Percentiles rank a stretch among this genome's conserved stretches.
Evolutionary conservation across 2,888 invertebrate species (phyloP).

Genomic region (Dorcus parallelipipedus): DNA sequence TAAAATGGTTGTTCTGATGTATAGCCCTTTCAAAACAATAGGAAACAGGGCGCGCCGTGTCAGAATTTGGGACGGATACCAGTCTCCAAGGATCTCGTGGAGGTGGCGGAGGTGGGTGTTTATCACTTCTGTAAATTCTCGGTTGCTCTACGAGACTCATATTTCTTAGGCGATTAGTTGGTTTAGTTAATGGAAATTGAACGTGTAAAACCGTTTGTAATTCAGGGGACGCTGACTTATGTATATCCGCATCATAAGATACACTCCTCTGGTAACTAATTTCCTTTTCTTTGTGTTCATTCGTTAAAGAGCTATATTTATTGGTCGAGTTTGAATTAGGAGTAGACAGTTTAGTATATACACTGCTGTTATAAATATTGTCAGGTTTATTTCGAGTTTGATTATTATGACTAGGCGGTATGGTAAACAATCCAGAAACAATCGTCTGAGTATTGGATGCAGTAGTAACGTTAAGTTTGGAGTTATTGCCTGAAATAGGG

Average conservation of each 20-base stretch:
- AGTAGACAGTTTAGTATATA: constrained; percentile 7
- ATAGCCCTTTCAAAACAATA: constrained; percentile 51
- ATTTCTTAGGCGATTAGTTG: constrained; percentile 33
- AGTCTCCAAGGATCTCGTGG: constrained; percentile 71
- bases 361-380: constrained; percentile 23
- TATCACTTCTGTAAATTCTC: constrained; percentile 8
- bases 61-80: constrained; percentile 46
- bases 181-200: constrained; percentile 39
- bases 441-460: constrained; percentile 3
- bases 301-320: constrained; percentile 13
- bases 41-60: constrained; percentile 52
- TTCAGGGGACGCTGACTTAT: constrained; percentile 29
- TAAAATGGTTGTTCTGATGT: constrained; percentile 2
- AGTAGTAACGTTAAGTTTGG: constrained; percentile 8
- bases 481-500: constrained; percentile 28
- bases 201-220: constrained; percentile 32
- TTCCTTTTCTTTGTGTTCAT: constrained; percentile 11
- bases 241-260: constrained; percentile 45
- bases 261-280: constrained; percentile 37
- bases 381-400: constrained; percentile 37
- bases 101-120: constrained; percentile 70
- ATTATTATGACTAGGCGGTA: constrained; percentile 44
- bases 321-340: constrained; percentile 5
- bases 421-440: constrained; percentile 42
- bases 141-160: constrained; percentile 35